Base-by-base conservation (phyloP, 2,113 vertebrate genomes). In the Salvator merianae region DNA sequence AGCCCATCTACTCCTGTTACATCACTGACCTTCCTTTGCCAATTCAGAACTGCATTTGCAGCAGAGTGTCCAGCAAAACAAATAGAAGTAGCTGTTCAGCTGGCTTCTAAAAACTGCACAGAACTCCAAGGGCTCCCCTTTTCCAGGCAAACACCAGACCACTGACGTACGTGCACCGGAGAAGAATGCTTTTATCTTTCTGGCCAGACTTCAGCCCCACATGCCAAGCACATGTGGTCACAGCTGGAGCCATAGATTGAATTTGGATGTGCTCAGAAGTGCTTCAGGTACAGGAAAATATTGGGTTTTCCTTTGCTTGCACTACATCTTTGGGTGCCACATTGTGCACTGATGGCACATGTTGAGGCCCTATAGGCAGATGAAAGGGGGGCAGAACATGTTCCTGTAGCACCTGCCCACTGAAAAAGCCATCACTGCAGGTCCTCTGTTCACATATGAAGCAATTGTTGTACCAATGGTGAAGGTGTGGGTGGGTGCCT, bases 181-280 rank as follows among this genome's bases (percentile, higher is more conserved):
- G 65, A 59, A 38, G 8, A 8, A 32, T 86, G 77, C 66, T 86
- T 90, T 91, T 74, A 77, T 87, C 55, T 73, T 69, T 71, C 86
- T 34, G 18, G 22, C 26, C 55, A 3, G 38, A 34, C 28, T 73
- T 70, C 80, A 78, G 32, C 9, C 68, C 72, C 59, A 59, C 24
- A 0, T 89, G 78, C 83, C 87, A 88, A 88, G 76, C 0, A 0
- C 80, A 74, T 75, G 79, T 86, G 83, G 9, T 10, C 66, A 55
- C 30, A 0, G 0, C 28, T 83, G 55, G 88, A 86, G 87, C 22
- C 26, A 38, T 90, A 82, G 82, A 81, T 55, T 59, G 55, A 59
- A 59, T 59, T 16, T 59, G 55, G 14, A 59, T 59, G 55, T 13
- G 55, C 55, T 18, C 55, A 59, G 4, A 59, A 59, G 5, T 20